Evolutionary conservation across 2,797 vertebrate genomes (phyloP).

Genomic region (Eurystomus glaucurus): DNA sequence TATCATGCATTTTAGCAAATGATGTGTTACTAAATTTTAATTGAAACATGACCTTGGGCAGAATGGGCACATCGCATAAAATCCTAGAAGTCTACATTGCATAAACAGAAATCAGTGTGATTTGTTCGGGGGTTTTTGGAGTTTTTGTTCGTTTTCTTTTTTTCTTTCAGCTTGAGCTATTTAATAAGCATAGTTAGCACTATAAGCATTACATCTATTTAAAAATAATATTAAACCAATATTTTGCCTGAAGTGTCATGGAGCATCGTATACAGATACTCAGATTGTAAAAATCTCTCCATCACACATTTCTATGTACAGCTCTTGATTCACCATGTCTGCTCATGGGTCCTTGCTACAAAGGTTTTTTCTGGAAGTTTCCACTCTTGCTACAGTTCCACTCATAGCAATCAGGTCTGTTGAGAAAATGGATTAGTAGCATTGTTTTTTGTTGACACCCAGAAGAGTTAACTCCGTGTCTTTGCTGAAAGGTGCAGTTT

Average conservation of each 20-base stretch:
- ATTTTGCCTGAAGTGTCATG: neutral
- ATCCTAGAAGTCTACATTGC: neutral
- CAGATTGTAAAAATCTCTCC: neutral
- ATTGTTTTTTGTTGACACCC: neutral
- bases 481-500: neutral
- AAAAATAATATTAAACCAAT: neutral
- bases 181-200: neutral
- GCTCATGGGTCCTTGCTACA: neutral
- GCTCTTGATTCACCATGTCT: neutral
- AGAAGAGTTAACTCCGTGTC: accelerated
- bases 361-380: neutral
- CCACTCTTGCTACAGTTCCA: neutral
- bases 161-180: neutral
- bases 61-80: neutral
- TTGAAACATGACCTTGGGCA: neutral
- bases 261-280: accelerated
- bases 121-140: neutral
- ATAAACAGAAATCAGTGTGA: neutral
- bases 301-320: accelerated
- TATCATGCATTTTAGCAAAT: neutral
- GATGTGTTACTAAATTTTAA: neutral
- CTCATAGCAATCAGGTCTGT: accelerated
- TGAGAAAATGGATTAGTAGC: neutral
- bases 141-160: neutral
- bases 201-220: neutral